Base-by-base conservation (phyloP, 2,113 vertebrate genomes). In the Ciconia stormi region DNA sequence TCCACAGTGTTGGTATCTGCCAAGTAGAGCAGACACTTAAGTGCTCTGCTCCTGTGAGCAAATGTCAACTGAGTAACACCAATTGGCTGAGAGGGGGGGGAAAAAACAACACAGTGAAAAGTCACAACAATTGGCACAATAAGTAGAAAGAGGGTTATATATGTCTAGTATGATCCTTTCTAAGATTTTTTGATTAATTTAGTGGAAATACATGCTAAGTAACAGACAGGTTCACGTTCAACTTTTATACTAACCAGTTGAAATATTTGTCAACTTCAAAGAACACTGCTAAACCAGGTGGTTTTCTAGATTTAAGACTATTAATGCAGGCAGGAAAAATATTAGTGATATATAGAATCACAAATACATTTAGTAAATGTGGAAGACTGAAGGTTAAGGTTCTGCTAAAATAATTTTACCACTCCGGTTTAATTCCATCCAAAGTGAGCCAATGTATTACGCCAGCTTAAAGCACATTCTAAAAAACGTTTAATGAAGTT, bases 11-110 rank as follows among this genome's bases (percentile, higher is more conserved):
- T 96, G 17, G 98, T 96, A 38, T 99, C 99, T 15, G 98, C 98
- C 83, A 99, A 95, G 69, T 98, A 98, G 38, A 99, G 97, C 16
- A 99, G 98, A 87, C 99, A 99, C 56, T 99, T 98, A n/a, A 99
- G 98, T 2, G 98, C 99, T 72, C 99, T 98, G 30, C 98, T 98
- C 67, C 98, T 98, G 86, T 99, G 99, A 83, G 98, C 98, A 91
- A 98, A 99, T 0, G 99, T 99, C 95, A 99, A 82, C 74, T 99
- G 98, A 55, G 97, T 98, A 5, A 98, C 97, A 3, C 98, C 98
- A n/a, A 99, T 95, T 0, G 98, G 99, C 99, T 99, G 95, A 67
- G 95, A 61, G 16, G 11, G 40, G 3, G 7, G 9, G 12, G 10
- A 14, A 53, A 22, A 44, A 62, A 46, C 6, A 70, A 29, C 27